Conservation (phyloP, 2,797 vertebrate species). For the Myotis planiceps region DNA sequence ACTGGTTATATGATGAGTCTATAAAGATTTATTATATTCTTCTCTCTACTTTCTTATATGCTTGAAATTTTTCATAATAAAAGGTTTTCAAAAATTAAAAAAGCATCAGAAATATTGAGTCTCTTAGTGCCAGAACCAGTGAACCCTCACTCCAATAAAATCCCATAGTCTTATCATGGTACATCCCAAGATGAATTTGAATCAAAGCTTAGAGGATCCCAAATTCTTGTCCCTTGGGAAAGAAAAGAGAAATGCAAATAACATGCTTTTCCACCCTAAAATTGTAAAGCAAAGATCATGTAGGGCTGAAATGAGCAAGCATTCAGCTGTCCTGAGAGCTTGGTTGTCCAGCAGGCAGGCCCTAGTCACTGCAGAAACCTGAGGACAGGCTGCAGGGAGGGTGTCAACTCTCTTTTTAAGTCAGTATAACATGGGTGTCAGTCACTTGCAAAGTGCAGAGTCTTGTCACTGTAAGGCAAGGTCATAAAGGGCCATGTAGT, state of each 20-base stretch:
- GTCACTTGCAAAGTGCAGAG: background rate
- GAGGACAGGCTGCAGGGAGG: background rate
- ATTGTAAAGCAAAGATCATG: background rate
- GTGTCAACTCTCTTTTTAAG: background rate
- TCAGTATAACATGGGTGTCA: background rate
- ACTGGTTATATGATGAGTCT: background rate
- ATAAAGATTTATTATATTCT: background rate
- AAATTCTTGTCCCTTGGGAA: background rate
- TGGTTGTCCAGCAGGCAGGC: background rate
- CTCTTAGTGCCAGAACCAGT: background rate
- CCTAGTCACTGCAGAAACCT: background rate
- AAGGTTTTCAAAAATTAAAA: background rate
- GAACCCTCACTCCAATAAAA: background rate
- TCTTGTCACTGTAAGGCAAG: background rate
- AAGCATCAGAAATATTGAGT: background rate
- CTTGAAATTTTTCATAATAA: constrained; percentile 29
- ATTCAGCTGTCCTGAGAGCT: background rate
- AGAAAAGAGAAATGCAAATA: background rate
- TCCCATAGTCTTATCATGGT: background rate
- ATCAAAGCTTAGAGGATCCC: background rate
- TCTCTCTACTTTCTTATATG: background rate
- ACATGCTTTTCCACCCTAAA: background rate
- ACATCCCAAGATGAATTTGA: background rate
- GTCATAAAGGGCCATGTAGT: background rate
- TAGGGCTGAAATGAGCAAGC: background rate